A percentile compares a stretch with the other conserved stretches of the same genome.
phyloP scores from a whole-genome alignment of 2,888 invertebrate genomes.

The Synergus itoensis region DNA sequence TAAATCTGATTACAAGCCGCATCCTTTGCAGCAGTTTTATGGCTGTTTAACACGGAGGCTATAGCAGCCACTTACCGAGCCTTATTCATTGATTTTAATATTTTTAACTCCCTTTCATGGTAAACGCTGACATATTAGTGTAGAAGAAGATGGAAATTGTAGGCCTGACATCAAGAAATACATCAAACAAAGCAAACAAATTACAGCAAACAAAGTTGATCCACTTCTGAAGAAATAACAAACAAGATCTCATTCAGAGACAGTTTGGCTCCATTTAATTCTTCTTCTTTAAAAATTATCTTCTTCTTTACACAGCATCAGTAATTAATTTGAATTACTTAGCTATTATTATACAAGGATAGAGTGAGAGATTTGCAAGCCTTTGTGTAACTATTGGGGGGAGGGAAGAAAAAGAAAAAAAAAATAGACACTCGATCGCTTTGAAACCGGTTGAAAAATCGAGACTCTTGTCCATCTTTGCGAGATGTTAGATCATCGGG shows the following conservation, averaged over 20 bases:
- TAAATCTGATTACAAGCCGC: constrained; percentile 16
- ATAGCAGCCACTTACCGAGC: not conserved
- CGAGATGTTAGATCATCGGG: constrained; percentile 55
- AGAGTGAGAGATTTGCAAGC: not conserved
- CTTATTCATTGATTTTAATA: not conserved
- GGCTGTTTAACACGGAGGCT: constrained; percentile 3
- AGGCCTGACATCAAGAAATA: not conserved
- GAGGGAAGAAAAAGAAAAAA: not conserved
- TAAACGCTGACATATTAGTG: not conserved
- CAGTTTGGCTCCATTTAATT: no score
- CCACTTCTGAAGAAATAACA: no score
- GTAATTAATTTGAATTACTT: not conserved
- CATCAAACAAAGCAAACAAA: no score
- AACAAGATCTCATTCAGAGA: no score
- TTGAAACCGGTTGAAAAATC: constrained; percentile 2
- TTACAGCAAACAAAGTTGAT: no score
- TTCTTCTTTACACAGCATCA: not conserved
- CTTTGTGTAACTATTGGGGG: not conserved
- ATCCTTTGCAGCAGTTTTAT: constrained; percentile 7
- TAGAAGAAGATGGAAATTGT: not conserved
- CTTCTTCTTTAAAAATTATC: not conserved
- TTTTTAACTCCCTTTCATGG: not conserved
- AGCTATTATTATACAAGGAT: not conserved
- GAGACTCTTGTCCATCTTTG: not conserved
- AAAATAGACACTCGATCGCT: not conserved